Base-by-base conservation (phyloP, 1,140 invertebrate species). In the Centruroides sculpturatus region DNA sequence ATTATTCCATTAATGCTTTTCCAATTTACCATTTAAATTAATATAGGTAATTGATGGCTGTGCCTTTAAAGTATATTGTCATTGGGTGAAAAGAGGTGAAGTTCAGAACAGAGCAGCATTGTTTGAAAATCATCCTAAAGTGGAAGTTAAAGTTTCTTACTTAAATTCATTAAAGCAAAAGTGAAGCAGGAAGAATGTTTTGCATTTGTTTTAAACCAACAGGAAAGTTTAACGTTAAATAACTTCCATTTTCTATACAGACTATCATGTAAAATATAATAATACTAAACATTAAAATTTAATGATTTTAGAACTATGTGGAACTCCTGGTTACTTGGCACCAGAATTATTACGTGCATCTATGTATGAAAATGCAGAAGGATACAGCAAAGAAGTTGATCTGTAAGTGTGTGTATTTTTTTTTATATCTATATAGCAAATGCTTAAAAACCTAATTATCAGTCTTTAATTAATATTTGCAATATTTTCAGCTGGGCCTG, bases 51-150 rank as follows among this genome's bases (percentile, higher is more conserved):
- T 99, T 55, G 96, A 99, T 77, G 89, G 86, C 6, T 95, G 92
- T 76, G 94, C 95, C 36, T 99, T 99, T 77, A 81, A 87, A 70
- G 92, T 99, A 47, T 99, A 99, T 76, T 93, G 94, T n/a, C 96
- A 99, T 74, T 99, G 97, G 97, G 95, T 98, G 35, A 98, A 98
- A 76, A 95, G 94, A 77, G 92, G 89, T 63, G 93, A 98, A 75
- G 89, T 89, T 7, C 94, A 98, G 76, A 98, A 97, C 76, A 79
- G 94, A 62, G 95, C 94, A 46, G 92, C 92, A 11, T 81, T 98
- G n/a, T 98, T 98, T 75, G 92, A 98, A 80, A 97, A 96, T 76
- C 81, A 78, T 62, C 85, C 88, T 65, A 92, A 93, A 78, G 87
- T 85, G 6, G 92, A 96, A 41, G 41, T 41, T 41, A 41, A 41